Evolutionary conservation across 2,797 vertebrate genomes (phyloP), one percentile per base, ranked within the genome.

Genomic region (Chaetodon trifasciatus): DNA sequence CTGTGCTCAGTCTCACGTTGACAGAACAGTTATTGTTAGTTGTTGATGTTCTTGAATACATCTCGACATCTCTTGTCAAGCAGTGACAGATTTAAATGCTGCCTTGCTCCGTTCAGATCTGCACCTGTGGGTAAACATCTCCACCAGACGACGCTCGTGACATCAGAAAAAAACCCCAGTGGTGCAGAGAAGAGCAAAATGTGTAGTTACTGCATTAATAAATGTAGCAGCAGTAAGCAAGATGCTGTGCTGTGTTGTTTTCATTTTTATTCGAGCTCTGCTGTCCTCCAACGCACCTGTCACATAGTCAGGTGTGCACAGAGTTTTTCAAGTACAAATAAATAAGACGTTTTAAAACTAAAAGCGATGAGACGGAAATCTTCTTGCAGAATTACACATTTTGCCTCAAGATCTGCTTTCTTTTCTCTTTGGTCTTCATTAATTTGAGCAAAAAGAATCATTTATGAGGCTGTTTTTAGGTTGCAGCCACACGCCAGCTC

Each of bases 1-100:
- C 9, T 47, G 23, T 58, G 63, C 61, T 44, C 32, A 4, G 32
- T 67, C 1, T 53, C 1, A 16, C 32, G 5, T 49, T 55, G 53
- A 55, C 57, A 68, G 9, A 71, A 42, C 62, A 32, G 32, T 49
- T 81, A 60, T 55, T 70, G 44, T 50, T 62, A 37, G 49, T 42
- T 76, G 63, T 57, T 74, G 16, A 71, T 75, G 23, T 23, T 16
- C 46, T 35, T 49, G 24, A 44, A 17, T 74, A 37, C 12, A 62
- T 65, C 44, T 78, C 44, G 5, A 49, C n/a, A 24, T 21, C 50
- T 32, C 28, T 32, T 32, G 28, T 32, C 28, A 32, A 3, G 13
- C 42, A 28, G 8, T 28, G 46, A 47, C 61, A 53, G 23, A 62
- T 55, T 39, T 44, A 46, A 42, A 2, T 5, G 35, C 24, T 44